Evolutionary conservation across 2,797 vertebrate genomes (phyloP), one percentile per base, ranked within the genome.

Genomic region (Sphaeramia orbicularis): DNA sequence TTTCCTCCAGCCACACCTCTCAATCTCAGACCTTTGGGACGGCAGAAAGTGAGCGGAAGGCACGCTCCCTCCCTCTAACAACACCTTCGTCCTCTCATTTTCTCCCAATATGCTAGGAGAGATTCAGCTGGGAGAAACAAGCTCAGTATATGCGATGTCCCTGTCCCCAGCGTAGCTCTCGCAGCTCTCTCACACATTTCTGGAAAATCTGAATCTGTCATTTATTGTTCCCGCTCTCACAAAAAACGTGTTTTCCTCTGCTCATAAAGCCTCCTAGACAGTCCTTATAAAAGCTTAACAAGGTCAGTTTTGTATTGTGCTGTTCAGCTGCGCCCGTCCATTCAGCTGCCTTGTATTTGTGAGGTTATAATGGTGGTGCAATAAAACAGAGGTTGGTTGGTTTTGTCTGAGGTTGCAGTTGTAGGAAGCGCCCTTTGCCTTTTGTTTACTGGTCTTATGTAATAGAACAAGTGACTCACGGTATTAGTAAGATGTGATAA

Each of bases 201-300:
- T 82, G 85, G 86, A 88, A 93, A 91, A 84, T 90, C 66, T 87
- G 74, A 85, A 89, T 88, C 55, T 44, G 52, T 48, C 69, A 13
- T 88, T 90, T 89, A 89, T 86, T 71, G 72, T 83, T 60, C 76
- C 68, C 38, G 42, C 41, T 70, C 80, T 84, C 9, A 1, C 75
- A 84, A 84, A 83, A 61, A 24, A 24, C 75, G 51, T 67, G 75
- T 86, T 86, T 83, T 76, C 55, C 64, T 57, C 61, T 14, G 60
- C 86, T 84, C 87, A 78, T 89, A 85, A 92, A 91, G 69, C 65
- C 81, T 83, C 76, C 62, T 80, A 89, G 90, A 86, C 82, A 43
- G 72, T 65, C 63, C 61, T 72, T 80, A 87, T 93, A 91, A 92
- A 92, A 69, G 62, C 86, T 85, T 92, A 87, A 93, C 89, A 85